Evolutionary conservation across 2,888 invertebrate species (phyloP).

Genomic region (Cantharis nigra): DNA sequence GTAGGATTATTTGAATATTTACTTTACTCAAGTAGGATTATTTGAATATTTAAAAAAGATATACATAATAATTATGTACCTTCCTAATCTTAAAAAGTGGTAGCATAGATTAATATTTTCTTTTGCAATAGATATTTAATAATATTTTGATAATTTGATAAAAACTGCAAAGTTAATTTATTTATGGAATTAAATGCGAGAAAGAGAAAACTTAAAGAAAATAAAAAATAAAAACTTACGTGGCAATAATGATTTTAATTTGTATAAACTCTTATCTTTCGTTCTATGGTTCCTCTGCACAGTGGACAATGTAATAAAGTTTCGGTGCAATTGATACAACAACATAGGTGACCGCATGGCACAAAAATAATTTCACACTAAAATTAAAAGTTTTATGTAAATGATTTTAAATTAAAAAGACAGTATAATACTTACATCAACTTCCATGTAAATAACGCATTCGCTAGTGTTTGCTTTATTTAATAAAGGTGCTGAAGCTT

Average conservation of each 20-base stretch:
- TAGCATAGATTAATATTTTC: too few species aligned
- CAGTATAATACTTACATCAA: constrained; percentile 58
- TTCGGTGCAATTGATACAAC: constrained; percentile 72
- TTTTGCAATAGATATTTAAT: not conserved
- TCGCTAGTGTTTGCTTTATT: constrained; percentile 60
- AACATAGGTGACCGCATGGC: constrained; percentile 87
- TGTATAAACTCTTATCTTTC: constrained; percentile 65
- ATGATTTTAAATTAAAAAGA: not conserved
- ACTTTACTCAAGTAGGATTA: not conserved
- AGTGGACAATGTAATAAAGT: constrained; percentile 73
- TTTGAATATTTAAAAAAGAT: not conserved
- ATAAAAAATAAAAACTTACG: not conserved
- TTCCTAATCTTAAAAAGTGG: not conserved
- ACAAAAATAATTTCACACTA: constrained; percentile 81
- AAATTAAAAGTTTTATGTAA: constrained; percentile 43
- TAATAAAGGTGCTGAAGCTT: constrained; percentile 46
- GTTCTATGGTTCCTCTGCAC: constrained; percentile 73
- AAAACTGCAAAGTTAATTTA: not conserved
- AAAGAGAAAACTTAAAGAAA: not conserved
- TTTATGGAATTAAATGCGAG: not conserved
- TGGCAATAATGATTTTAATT: not conserved
- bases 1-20: not conserved
- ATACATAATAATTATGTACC: not conserved
- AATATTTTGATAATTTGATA: not conserved
- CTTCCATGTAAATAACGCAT: constrained; percentile 85